These are phyloP conservation scores for Nymphicus hollandicus DNA, from an alignment of 2,113 vertebrate species.

Conservation along the genomic window DNA sequence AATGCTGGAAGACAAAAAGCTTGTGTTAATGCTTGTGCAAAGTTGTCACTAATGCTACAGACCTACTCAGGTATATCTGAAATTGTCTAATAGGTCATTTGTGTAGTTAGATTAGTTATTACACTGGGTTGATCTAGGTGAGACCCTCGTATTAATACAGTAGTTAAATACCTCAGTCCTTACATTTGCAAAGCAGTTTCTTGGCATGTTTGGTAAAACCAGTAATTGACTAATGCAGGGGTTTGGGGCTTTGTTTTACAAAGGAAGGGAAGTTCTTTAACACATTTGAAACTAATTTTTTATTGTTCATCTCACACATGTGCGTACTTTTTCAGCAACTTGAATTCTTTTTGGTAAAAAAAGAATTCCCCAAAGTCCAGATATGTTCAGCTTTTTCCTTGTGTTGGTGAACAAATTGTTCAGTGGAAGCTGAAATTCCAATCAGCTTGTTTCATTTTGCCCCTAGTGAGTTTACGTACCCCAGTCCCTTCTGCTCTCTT, in stretches of 20 bases:
- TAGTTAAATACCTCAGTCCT: neutral
- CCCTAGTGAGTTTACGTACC: constrained; percentile 35
- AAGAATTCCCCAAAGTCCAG: constrained; percentile 9
- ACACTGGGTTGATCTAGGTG: neutral
- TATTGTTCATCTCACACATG: neutral
- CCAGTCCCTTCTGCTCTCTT: constrained; percentile 17
- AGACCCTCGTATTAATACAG: neutral
- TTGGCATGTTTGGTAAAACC: neutral
- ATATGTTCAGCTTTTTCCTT: constrained; percentile 33
- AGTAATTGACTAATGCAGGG: neutral
- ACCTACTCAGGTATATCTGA: neutral
- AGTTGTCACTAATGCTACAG: neutral
- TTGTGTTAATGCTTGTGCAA: neutral
- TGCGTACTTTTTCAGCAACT: neutral
- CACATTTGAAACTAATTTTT: neutral
- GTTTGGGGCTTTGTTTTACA: neutral
- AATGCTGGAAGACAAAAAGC: neutral
- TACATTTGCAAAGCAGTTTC: neutral
- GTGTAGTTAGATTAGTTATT: neutral
- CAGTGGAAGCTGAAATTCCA: constrained; percentile 39
- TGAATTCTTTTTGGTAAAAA: constrained; percentile 8
- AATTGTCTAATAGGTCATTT: neutral
- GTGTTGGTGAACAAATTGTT: constrained; percentile 40
- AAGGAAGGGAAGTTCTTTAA: neutral
- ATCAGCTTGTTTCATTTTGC: constrained; percentile 47